A percentile compares a stretch with the other conserved stretches of the same genome.
These are phyloP conservation scores for Neodiprion fabricii DNA, from an alignment of 1,140 invertebrate genomes.

Conservation along the genomic window DNA sequence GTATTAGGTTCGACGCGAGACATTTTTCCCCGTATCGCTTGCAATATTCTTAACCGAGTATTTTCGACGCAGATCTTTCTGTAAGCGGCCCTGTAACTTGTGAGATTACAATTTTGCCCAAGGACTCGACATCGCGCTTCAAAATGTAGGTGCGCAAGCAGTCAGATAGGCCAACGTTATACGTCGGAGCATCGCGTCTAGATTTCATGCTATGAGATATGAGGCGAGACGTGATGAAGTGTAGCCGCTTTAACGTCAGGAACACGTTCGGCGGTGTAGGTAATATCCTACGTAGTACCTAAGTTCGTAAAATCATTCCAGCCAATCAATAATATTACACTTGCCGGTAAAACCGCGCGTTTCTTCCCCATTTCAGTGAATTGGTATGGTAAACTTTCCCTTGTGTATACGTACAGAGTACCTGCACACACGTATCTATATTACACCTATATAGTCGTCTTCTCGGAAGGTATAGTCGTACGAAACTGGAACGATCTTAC, in stretches of 20 bases:
- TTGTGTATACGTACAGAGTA: background rate
- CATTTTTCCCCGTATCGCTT: too few relatives aligned
- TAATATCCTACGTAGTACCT: background rate
- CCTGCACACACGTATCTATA: background rate
- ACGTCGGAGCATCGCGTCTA: background rate
- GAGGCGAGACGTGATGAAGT: background rate
- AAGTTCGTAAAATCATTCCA: background rate
- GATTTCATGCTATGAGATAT: background rate
- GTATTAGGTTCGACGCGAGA: too few relatives aligned
- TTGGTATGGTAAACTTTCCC: background rate
- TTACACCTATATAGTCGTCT: background rate
- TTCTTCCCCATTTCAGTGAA: background rate
- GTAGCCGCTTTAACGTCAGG: background rate
- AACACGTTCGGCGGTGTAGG: background rate
- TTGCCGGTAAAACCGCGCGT: background rate
- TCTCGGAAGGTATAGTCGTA: background rate
- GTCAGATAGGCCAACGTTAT: background rate
- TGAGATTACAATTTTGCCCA: too few relatives aligned
- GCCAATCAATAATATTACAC: background rate
- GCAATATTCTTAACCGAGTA: too few relatives aligned
- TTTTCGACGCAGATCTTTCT: too few relatives aligned
- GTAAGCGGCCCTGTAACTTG: too few relatives aligned
- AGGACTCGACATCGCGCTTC: too few relatives aligned
- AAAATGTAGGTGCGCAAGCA: too few relatives aligned
- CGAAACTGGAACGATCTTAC: background rate